These are phyloP conservation scores for Porites australiensis DNA, from an alignment of 64 coral and sea anemone species.

Conservation along the genomic window DNA sequence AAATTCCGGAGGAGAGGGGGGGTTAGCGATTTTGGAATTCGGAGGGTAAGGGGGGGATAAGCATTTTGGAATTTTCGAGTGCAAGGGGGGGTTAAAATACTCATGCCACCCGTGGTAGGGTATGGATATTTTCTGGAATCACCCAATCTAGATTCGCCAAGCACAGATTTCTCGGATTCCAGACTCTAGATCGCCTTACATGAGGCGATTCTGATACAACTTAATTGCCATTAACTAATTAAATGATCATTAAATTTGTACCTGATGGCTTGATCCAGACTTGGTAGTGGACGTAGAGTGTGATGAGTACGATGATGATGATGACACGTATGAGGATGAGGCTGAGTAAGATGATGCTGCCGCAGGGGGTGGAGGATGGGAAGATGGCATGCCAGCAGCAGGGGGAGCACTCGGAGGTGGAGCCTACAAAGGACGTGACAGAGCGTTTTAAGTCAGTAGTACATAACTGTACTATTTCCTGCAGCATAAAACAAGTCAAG, in stretches of 20 bases:
- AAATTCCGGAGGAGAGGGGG: too few relatives aligned
- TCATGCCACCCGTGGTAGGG: too few relatives aligned
- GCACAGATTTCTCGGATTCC: too few relatives aligned
- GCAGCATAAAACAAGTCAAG: too few relatives aligned
- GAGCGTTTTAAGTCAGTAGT: background rate
- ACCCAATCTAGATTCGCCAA: too few relatives aligned
- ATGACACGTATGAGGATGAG: constrained; percentile 18
- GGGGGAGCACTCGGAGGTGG: constrained; percentile 49
- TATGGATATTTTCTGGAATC: too few relatives aligned
- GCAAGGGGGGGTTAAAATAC: too few relatives aligned
- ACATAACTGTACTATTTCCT: background rate
- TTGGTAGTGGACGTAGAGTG: constrained; percentile 5
- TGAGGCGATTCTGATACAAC: too few relatives aligned
- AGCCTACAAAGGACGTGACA: background rate
- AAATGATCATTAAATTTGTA: background rate
- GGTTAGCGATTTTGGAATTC: too few relatives aligned
- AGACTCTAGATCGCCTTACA: too few relatives aligned
- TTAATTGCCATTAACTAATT: background rate
- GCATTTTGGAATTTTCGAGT: too few relatives aligned
- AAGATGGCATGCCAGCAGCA: background rate
- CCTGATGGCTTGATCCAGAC: constrained; percentile 37
- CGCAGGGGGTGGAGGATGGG: constrained; percentile 11
- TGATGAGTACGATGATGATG: constrained; percentile 21
- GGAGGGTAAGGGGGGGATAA: too few relatives aligned
- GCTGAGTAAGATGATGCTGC: constrained; percentile 34